Evolutionary conservation across 2,888 invertebrate species (phyloP).

Genomic region (Drosophila buzzatii): DNA sequence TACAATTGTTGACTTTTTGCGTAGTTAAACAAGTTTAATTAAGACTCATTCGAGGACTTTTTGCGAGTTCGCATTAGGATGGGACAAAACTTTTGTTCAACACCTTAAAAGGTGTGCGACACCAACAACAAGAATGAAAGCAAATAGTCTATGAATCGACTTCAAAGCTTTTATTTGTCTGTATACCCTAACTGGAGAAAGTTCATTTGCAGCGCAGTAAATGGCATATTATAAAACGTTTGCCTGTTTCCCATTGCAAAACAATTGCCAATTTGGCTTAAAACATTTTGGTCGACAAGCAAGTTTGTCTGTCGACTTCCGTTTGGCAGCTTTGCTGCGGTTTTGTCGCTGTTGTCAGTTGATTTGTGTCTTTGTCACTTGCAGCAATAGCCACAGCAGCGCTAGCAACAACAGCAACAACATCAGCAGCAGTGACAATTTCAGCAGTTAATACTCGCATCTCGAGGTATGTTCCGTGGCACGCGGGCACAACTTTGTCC

Average conservation of each 20-base stretch:
- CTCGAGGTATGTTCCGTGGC: conserved; percentile 70
- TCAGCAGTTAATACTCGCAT: conserved; percentile 64
- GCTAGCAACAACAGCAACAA: conserved; percentile 32
- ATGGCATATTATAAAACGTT: conserved; percentile 53
- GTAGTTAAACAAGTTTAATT: conserved; percentile 69
- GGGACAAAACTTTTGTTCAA: conserved; percentile 32
- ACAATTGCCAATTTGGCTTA: conserved; percentile 79
- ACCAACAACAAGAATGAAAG: background rate
- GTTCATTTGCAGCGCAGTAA: conserved; percentile 57
- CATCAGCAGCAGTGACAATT: conserved; percentile 42
- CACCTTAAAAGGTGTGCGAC: conserved; percentile 46
- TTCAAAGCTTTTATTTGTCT: background rate
- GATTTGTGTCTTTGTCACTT: conserved; percentile 61
- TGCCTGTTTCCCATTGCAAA: conserved; percentile 42
- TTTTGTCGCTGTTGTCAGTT: conserved; percentile 63
- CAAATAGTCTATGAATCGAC: conserved; percentile 33
- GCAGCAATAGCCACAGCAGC: conserved; percentile 34
- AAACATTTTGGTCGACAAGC: conserved; percentile 69
- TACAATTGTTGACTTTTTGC: conserved; percentile 64
- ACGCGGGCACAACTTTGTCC: conserved; percentile 74
- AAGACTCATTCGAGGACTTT: conserved; percentile 58
- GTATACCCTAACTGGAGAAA: conserved; percentile 13
- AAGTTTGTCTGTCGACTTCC: conserved; percentile 61
- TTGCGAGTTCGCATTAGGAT: background rate
- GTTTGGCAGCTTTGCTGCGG: conserved; percentile 52